Evolutionary conservation across 2,113 vertebrate genomes (phyloP).

Genomic region (Egretta garzetta): DNA sequence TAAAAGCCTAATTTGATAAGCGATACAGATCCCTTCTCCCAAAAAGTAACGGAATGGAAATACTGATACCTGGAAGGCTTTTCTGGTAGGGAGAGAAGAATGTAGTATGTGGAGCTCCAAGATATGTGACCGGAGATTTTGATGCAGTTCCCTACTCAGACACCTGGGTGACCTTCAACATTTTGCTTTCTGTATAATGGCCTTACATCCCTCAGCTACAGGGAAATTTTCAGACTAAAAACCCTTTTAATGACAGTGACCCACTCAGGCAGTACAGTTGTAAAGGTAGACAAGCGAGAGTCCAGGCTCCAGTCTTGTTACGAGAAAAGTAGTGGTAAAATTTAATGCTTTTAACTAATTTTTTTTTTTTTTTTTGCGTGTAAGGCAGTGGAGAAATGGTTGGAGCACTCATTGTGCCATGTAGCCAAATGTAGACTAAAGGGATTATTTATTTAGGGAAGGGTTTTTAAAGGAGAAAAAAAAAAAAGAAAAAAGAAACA

Average conservation of each 20-base stretch:
- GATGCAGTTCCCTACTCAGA: neutral
- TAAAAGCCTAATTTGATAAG: neutral
- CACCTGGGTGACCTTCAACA: neutral
- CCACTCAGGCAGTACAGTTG: neutral
- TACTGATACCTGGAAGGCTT: neutral
- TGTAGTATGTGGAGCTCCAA: neutral
- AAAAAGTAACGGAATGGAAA: neutral
- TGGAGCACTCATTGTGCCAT: neutral
- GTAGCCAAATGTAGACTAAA: neutral
- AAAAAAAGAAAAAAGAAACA: neutral
- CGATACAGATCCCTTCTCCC: fast-evolving
- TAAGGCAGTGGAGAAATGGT: neutral
- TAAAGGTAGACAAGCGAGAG: neutral
- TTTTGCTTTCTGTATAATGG: neutral
- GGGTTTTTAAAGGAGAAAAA: neutral
- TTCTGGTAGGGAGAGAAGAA: neutral
- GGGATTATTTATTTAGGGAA: neutral
- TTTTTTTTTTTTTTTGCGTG: fast-evolving
- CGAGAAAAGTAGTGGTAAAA: neutral
- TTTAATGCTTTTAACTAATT: neutral
- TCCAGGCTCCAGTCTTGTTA: neutral
- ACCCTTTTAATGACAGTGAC: neutral
- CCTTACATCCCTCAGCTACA: neutral
- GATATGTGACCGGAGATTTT: neutral
- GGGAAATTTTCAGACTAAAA: neutral